These are phyloP conservation scores for Epirrita christyi DNA, from an alignment of 2,888 invertebrate species.

Conservation along the genomic window DNA sequence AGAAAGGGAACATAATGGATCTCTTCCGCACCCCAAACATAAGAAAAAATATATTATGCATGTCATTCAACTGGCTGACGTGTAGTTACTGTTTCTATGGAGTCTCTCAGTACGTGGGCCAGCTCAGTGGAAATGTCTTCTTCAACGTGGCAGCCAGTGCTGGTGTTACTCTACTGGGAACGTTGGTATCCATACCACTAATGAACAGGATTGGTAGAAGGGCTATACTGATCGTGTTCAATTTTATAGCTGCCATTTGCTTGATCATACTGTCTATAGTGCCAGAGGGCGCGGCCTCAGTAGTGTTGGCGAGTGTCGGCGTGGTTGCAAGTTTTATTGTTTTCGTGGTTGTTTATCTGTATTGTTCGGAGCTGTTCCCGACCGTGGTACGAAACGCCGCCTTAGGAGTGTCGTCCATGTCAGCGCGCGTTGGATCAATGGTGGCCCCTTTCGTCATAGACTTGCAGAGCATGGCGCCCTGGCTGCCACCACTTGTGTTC, in stretches of 20 bases:
- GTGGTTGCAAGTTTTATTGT: conserved; percentile 93
- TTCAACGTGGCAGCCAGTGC: conserved; percentile 92
- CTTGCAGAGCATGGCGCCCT: conserved; percentile 73
- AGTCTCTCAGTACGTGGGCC: conserved; percentile 92
- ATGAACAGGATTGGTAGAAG: conserved; percentile 88
- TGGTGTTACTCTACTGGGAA: conserved; percentile 84
- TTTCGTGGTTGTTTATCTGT: conserved; percentile 94
- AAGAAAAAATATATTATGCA: conserved; percentile 88
- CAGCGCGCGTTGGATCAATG: conserved; percentile 94
- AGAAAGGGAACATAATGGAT: conserved; percentile 86
- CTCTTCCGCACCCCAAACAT: conserved; percentile 89
- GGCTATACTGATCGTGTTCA: conserved; percentile 86
- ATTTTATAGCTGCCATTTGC: conserved; percentile 85
- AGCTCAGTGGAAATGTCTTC: conserved; percentile 92
- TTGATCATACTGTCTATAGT: conserved; percentile 86
- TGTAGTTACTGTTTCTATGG: conserved; percentile 92
- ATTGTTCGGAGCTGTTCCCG: conserved; percentile 94
- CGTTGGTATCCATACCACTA: conserved; percentile 86
- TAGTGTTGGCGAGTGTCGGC: conserved; percentile 88
- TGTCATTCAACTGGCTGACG: conserved; percentile 91
- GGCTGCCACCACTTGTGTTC: conserved; percentile 89
- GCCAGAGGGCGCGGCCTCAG: conserved; percentile 68
- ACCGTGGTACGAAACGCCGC: conserved; percentile 95
- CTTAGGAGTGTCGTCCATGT: conserved; percentile 95
- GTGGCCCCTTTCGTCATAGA: conserved; percentile 92